Evolutionary conservation across 2,797 vertebrate genomes (phyloP), one percentile per base, ranked within the genome.

Genomic region (Catostomus latipinnis): DNA sequence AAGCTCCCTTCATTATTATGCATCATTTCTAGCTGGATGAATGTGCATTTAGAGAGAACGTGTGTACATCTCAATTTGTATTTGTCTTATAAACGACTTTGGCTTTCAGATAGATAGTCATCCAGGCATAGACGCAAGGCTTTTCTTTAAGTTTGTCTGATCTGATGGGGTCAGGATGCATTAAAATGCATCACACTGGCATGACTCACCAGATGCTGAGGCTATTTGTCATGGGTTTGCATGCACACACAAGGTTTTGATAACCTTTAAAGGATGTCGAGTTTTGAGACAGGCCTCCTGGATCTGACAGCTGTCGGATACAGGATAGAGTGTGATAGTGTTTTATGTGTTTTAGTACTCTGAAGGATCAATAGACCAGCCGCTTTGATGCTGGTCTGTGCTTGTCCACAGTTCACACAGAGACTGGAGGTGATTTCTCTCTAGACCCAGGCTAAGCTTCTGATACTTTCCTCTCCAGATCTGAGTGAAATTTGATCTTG

Each of bases 11-110:
- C 60, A 56, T 50, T 63, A 34, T 1, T 22, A 22, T 34, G 34
- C 34, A 34, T 61, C 49, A 77, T 76, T 76, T 58, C 48, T 69
- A 16, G 68, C 6, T 70, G 61, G 14, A 53, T n/a, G 13, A 82
- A 69, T 56, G 16, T 54, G 14, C n/a, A 61, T 50, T 63, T 45
- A 74, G 46, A 6, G 52, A 52, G 46, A 48, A 22, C 6, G 22
- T 34, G 18, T 53, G 22, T 48, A 79, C 34, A 69, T 9, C 74
- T 77, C 61, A 77, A 77, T 61, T 34, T 34, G 2, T 34, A 57
- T 50, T 61, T 46, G 22, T 62, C 58, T 71, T 34, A 62, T 45
- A 71, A 70, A 71, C 58, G 54, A 63, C 57, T 71, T 5, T 71
- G 48, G 22, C 22, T 45, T 77, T 69, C 66, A 45, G 46, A 53